A percentile compares a stretch with the other conserved stretches of the same genome.
These are phyloP conservation scores for Baccha elongata DNA, from an alignment of 2,888 invertebrate species.

Conservation along the genomic window DNA sequence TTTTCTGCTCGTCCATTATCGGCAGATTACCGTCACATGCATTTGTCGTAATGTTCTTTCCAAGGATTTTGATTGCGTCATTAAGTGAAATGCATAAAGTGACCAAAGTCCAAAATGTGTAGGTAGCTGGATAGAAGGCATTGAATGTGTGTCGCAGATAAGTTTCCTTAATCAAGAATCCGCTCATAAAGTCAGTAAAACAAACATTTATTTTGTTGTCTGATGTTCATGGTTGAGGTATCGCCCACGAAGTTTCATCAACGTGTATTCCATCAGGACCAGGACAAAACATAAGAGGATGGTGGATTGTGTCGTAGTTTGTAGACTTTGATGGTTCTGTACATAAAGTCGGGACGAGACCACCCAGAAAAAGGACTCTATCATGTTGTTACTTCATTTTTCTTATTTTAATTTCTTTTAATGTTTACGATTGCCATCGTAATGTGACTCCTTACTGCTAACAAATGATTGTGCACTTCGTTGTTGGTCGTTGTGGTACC, in stretches of 20 bases:
- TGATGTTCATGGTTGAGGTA: neutral
- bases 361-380: slow-evolving; percentile 72
- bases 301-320: slow-evolving; percentile 26
- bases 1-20: slow-evolving; percentile 57
- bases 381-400: slow-evolving; percentile 72
- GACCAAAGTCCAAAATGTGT: slow-evolving; percentile 27
- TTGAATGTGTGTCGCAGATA: slow-evolving; percentile 56
- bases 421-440: slow-evolving; percentile 72
- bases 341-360: slow-evolving; percentile 13
- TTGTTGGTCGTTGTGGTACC: slow-evolving; percentile 45
- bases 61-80: slow-evolving; percentile 69
- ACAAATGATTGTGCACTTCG: slow-evolving; percentile 74
- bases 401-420: slow-evolving; percentile 70
- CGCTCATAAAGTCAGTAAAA: slow-evolving; percentile 59
- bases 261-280: no score
- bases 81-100: slow-evolving; percentile 71
- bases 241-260: no score
- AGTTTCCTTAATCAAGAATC: slow-evolving; percentile 71
- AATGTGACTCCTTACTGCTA: slow-evolving; percentile 69
- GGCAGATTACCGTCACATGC: slow-evolving; percentile 72
- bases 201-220: slow-evolving; percentile 66
- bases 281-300: slow-evolving; percentile 50
- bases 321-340: slow-evolving; percentile 42
- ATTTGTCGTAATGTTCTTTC: slow-evolving; percentile 60
- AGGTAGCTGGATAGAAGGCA: neutral